These are phyloP conservation scores for Silurus asotus DNA, from an alignment of 2,113 vertebrate genomes.

Conservation along the genomic window DNA sequence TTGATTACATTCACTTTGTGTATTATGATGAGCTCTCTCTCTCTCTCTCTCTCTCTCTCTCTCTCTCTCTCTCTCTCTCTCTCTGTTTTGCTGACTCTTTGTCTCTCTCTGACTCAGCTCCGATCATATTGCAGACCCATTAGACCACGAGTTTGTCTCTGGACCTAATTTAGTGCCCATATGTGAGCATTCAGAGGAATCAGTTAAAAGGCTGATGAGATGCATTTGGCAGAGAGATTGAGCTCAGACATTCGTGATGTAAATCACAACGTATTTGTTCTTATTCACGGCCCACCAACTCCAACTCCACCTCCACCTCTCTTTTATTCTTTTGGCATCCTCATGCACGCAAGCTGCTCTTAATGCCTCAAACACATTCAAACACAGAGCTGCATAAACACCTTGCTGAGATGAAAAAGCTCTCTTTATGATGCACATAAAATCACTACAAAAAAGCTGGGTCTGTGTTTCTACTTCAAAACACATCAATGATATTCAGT, in stretches of 20 bases:
- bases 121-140: conserved; percentile 71
- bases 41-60: neutral
- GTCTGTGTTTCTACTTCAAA: conserved; percentile 8
- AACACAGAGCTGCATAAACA: neutral
- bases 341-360: conserved; percentile 36
- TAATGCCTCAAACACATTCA: conserved; percentile 40
- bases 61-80: conserved; percentile 3
- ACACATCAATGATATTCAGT: conserved; percentile 5
- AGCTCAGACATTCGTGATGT: conserved; percentile 49
- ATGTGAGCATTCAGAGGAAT: conserved; percentile 63
- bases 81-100: neutral
- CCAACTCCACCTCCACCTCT: neutral
- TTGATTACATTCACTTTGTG: conserved; percentile 34
- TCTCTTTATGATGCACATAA: conserved; percentile 11
- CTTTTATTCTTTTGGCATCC: neutral
- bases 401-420: neutral
- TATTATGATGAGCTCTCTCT: neutral
- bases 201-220: conserved; percentile 58
- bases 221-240: conserved; percentile 49
- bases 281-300: neutral
- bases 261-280: conserved; percentile 32
- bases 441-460: conserved; percentile 1
- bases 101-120: conserved; percentile 34
- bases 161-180: conserved; percentile 50
- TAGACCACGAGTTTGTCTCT: conserved; percentile 58